Evolutionary conservation across 2,797 vertebrate species (phyloP).

Genomic region (Peromyscus aztecus): DNA sequence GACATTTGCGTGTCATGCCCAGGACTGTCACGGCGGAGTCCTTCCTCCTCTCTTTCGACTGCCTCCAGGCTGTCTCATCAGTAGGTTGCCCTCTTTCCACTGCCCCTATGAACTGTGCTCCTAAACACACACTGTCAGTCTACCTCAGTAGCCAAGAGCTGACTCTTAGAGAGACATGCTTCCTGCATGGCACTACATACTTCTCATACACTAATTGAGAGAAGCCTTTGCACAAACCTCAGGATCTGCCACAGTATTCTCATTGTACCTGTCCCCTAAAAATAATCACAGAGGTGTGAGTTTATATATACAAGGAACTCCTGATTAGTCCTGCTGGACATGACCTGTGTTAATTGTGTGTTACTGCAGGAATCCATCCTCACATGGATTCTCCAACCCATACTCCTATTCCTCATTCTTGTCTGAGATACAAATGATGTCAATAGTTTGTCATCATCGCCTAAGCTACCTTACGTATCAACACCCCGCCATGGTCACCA

Average conservation of each 20-base stretch:
- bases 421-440: not conserved
- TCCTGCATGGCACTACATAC: not conserved
- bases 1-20: rapidly evolving
- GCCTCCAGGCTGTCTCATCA: rapidly evolving
- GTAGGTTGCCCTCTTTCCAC: too few relatives aligned
- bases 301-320: not conserved
- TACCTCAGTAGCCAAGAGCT: not conserved
- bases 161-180: not conserved
- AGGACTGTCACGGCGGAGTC: rapidly evolving
- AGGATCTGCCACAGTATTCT: not conserved
- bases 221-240: not conserved
- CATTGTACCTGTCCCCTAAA: not conserved
- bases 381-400: not conserved
- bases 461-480: not conserved
- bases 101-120: rapidly evolving
- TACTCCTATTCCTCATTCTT: not conserved
- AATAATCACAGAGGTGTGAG: not conserved
- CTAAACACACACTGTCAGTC: rapidly evolving
- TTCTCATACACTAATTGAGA: not conserved
- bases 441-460: too few relatives aligned
- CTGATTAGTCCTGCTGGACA: not conserved
- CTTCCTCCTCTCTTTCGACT: too few relatives aligned
- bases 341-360: rapidly evolving
- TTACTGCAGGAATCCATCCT: not conserved
- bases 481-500: not conserved